Evolutionary conservation across 1,140 invertebrate species (phyloP).

Genomic region (Leptinotarsa texana): DNA sequence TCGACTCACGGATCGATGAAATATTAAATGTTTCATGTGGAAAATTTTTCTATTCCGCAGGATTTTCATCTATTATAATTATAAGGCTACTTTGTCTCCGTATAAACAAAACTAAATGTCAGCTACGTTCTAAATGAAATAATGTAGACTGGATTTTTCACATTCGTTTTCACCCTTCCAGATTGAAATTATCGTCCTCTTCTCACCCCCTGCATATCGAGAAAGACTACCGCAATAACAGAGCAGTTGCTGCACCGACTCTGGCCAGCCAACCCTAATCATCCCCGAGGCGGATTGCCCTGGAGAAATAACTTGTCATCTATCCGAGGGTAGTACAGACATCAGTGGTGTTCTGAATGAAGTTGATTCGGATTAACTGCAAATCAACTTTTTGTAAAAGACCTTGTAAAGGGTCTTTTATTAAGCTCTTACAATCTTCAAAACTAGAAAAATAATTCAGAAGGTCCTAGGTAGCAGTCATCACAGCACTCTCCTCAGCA

Average conservation of each 20-base stretch:
- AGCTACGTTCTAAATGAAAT: neutral
- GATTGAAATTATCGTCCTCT: conserved; percentile 3
- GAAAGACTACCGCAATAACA: conserved; percentile 20
- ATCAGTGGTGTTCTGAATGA: neutral
- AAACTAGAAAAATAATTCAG: too few species aligned
- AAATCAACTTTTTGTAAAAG: too few species aligned
- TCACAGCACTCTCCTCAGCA: too few species aligned
- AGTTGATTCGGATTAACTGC: too few species aligned
- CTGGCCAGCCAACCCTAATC: neutral
- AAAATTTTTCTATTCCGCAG: too few species aligned
- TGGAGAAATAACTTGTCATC: neutral
- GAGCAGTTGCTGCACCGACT: conserved; percentile 11
- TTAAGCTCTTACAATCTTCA: too few species aligned
- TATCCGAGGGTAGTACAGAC: neutral
- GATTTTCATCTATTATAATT: too few species aligned
- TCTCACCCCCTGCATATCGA: neutral
- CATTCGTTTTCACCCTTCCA: conserved; percentile 11
- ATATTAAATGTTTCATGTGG: too few species aligned
- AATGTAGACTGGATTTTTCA: neutral
- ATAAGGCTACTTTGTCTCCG: too few species aligned
- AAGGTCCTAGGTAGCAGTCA: too few species aligned
- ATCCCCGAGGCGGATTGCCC: conserved; percentile 7
- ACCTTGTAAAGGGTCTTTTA: too few species aligned
- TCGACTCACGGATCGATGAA: too few species aligned
- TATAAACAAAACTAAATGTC: neutral